Evolutionary conservation across 1,140 invertebrate genomes (phyloP), one percentile per base, ranked within the genome.

Genomic region (Lutraria rhynchaena): DNA sequence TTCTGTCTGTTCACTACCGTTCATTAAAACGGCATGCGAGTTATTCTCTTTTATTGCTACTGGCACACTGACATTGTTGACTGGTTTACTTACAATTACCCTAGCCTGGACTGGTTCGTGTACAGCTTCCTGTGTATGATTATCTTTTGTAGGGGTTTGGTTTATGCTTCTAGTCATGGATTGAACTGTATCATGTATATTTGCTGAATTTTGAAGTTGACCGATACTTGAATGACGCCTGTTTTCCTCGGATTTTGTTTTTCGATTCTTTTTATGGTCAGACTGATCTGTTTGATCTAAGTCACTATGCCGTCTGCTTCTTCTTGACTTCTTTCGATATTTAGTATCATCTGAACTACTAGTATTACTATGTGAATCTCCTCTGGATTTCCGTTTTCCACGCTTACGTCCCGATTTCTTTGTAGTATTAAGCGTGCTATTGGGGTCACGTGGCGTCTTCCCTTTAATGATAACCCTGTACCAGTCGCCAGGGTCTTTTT

Each of bases 391-490:
- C 13, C 22, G 15, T 46, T 75, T 75, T 37, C 37, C 37, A 13
- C 15, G n/a, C 29, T 77, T 35, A 53, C 27, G 15, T 15, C 9
- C 35, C n/a, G 41, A 31, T 58, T 70, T 19, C 3, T 19, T 22
- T 58, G 22, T 33, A 41, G 35, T 67, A 9, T 53, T 31, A 51
- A 15, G 7, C 44, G 11, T 27, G 3, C 24, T 35, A 11, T 58
- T 41, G 3, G 22, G n/a, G 31, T 69, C 41, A 24, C 53, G 35
- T 44, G 76, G 51, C 29, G 35, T 60, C 41, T 70, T 70, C 3
- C 76, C 76, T 65, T 80, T 80, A 51, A 80, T 80, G 19, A 70
- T 49, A 29, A 78, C 63, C 27, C 75, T 55, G 41, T 80, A 80
- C 76, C 76, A 69, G 29, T 80, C 76, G 0, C 31, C 76, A 3